Percentiles rank a stretch among this genome's conserved stretches.
These are phyloP conservation scores for Eurystomus glaucurus DNA, from an alignment of 2,797 vertebrate species.

Conservation along the genomic window DNA sequence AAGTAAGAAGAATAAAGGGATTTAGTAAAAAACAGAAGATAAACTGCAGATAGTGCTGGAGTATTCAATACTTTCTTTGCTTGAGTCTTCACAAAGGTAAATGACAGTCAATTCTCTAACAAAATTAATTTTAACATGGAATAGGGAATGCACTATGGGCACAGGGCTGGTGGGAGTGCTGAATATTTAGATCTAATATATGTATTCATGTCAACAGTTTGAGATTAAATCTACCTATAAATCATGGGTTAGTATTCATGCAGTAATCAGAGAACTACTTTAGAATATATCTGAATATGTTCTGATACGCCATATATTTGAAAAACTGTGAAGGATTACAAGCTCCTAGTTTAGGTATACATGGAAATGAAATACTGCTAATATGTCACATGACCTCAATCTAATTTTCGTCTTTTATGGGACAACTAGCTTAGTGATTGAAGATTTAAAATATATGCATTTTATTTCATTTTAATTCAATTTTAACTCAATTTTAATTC, in stretches of 20 bases:
- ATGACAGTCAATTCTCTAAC: neutral
- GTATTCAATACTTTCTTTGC: neutral
- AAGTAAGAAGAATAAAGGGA: neutral
- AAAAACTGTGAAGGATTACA: neutral
- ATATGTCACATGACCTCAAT: neutral
- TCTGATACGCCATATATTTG: neutral
- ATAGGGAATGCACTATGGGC: neutral
- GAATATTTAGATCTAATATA: slow-evolving; percentile 7
- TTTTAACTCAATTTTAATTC: neutral
- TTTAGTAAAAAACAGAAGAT: neutral
- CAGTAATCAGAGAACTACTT: neutral
- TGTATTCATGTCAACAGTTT: neutral
- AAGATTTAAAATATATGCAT: neutral
- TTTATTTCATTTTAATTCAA: neutral
- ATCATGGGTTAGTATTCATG: neutral
- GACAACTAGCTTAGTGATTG: neutral
- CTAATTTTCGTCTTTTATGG: neutral
- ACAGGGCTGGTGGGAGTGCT: neutral
- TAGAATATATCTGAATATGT: slow-evolving; percentile 12
- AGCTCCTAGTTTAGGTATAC: neutral
- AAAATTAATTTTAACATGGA: neutral
- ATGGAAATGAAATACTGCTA: neutral
- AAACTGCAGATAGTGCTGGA: neutral
- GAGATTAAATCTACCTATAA: neutral
- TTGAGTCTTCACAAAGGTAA: neutral